phyloP scores from a whole-genome alignment of 2,797 vertebrate genomes.

The Falco biarmicus region DNA sequence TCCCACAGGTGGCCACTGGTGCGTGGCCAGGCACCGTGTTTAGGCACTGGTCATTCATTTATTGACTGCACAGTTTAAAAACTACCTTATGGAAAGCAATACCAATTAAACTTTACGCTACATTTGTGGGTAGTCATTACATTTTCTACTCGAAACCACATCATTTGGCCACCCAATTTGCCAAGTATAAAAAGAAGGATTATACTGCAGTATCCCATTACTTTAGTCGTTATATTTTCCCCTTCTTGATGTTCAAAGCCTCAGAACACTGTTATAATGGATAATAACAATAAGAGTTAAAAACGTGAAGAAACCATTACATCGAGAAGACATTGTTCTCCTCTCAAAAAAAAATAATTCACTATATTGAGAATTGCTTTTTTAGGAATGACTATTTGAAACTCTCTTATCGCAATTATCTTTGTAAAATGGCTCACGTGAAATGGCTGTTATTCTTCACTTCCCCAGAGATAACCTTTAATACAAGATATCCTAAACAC shows the following conservation, averaged over 20 bases:
- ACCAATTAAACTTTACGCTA: slow-evolving; percentile 51
- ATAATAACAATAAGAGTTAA: slow-evolving; percentile 66
- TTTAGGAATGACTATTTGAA: slow-evolving; percentile 50
- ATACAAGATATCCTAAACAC: background rate
- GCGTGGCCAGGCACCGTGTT: fast-evolving
- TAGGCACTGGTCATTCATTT: background rate
- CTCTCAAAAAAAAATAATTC: slow-evolving; percentile 20
- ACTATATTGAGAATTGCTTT: slow-evolving; percentile 46
- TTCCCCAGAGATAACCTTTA: slow-evolving; percentile 47
- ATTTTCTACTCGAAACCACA: slow-evolving; percentile 40
- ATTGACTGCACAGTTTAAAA: background rate
- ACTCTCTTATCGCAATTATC: slow-evolving; percentile 40
- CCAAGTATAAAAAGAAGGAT: slow-evolving; percentile 47
- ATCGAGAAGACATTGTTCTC: slow-evolving; percentile 4
- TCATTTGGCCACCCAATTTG: slow-evolving; percentile 64
- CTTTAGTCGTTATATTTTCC: slow-evolving; percentile 14
- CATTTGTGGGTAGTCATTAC: slow-evolving; percentile 63
- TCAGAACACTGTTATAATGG: slow-evolving; percentile 46
- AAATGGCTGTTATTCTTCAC: slow-evolving; percentile 12
- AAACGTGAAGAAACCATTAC: slow-evolving; percentile 61
- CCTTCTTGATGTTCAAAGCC: slow-evolving; percentile 27
- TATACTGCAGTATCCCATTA: slow-evolving; percentile 39
- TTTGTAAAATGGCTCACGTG: background rate
- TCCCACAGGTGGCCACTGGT: background rate
- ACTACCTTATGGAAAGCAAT: slow-evolving; percentile 21